Evolutionary conservation across 2,888 invertebrate genomes (phyloP), one percentile per base, ranked within the genome.

Genomic region (Cephus spinipes): DNA sequence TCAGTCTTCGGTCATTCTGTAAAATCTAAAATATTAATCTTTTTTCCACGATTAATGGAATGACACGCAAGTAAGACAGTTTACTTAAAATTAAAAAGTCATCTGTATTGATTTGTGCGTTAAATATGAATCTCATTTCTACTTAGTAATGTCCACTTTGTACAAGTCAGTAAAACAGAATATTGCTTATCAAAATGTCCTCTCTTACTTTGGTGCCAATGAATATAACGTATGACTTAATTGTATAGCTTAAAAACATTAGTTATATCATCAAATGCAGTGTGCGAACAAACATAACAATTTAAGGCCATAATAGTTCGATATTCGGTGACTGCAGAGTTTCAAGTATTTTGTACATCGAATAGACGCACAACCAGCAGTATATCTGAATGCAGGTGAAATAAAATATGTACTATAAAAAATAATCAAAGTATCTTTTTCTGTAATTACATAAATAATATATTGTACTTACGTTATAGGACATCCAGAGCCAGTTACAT

Each of bases 241-340:
- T 35, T 55, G 23, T 79, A 76, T 40, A 79, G 11, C n/a, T 30
- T 30, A 6, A 3, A 34, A 35, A 34, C 15, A 35, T 74, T 35
- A 12, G 23, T 35, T 33, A 30, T 34, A 74, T 35, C 30, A 1
- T 15, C 11, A 3, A 74, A 74, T n/a, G 23, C 71, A 74, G 35
- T 34, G 23, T 35, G 4, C 34, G 34, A 69, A 68, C 32, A 76
- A 35, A 36, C 36, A 1, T 36, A 33, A 31, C 69, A 30, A 76
- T 79, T 92, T 92, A 94, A 81, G 94, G 94, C 92, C 94, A 94
- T 78, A 96, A 92, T 69, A 97, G 94, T 90, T 97, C 97, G 88
- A 97, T 97, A 89, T 97, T 97, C 6, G 97, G 97, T 77, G 97
- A 96, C 89, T 98, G 97, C 92, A 96, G 93, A 83, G 95, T 93